Base-by-base conservation (phyloP, 2,113 vertebrate genomes). In the Callaeas wilsoni region DNA sequence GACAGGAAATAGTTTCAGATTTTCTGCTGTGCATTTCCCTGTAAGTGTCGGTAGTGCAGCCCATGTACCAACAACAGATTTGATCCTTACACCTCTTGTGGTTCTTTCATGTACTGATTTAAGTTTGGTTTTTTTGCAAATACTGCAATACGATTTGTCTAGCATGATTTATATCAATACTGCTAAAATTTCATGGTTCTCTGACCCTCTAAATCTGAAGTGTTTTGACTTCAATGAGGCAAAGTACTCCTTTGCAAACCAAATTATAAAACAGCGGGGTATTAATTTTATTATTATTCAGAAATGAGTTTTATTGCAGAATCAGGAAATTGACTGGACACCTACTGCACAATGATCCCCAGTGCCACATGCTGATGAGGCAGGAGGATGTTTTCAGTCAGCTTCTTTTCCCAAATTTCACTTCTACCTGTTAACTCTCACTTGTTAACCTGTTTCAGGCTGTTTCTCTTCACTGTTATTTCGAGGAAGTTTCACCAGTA, bases 261-360 rank as follows among this genome's bases (percentile, higher is more conserved):
- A 93, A 96, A 96, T 95, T 90, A 95, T 63, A 52, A 95, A 95
- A 35, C 81, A 94, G 93, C 71, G 67, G 92, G 94, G 47, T 87
- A 90, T 93, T 94, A 55, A 91, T 96, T 94, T 88, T 87, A 77
- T 91, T 95, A 73, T 93, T 95, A 90, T 94, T 96, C 89, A 90
- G 64, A 93, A 90, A 87, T 69, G 0, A 93, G 21, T 44, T 57
- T 92, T 89, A 55, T 32, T 83, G 70, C 59, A 85, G 42, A 83
- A 80, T 93, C 35, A 55, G 75, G 86, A 91, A 90, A 84, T 26
- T 63, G 47, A 17, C 63, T 65, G 55, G 82, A 77, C 87, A 75
- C 59, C 35, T 69, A 65, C 70, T 55, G 64, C 78, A 88, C 47
- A 78, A 8, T 47, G 67, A 84, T 89, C 56, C 69, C 42, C 22